Base-by-base conservation (phyloP, 2,797 vertebrate genomes). In the Poecile montanus region DNA sequence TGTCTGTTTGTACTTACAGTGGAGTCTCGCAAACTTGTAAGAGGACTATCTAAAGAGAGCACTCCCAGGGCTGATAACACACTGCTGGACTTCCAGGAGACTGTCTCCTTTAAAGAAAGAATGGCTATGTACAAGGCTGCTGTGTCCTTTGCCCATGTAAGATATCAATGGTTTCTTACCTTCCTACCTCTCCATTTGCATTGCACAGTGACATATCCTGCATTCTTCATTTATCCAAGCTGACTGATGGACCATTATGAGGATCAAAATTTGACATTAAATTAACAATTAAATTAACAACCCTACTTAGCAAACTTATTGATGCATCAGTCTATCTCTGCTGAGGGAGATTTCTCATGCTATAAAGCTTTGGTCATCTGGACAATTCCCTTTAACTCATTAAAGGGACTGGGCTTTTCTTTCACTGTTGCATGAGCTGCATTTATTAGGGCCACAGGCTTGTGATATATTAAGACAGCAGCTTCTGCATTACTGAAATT, bases 91-190 rank as follows among this genome's bases (percentile, higher is more conserved):
- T 95, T 97, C 95, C 97, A 98, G 47, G 98, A 99, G 92, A 96
- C 96, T 65, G 93, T 98, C 95, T 97, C 98, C 86, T 96, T 98
- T 93, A 98, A 98, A 96, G 98, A 98, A 93, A 97, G 98, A 65
- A 97, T 99, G 98, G 98, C 98, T 38, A 98, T 98, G 97, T 99
- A 99, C 97, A 99, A 99, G 96, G 98, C 98, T 93, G 98, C 99
- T 90, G 98, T 98, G 91, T 98, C 98, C 96, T 98, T 98, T 82
- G 97, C 97, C 90, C 96, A 97, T 58, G 99, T 99, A 98, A 98
- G 98, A 92, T 54, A 38, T 32, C 76, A 63, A 8, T 34, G 9
- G 16, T 47, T 65, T 45, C 56, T 78, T 50, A 56, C 9, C 48
- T 79, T 77, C 57, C 15, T 26, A 58, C 5, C 40, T 45, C 45